Percentiles rank a stretch among this genome's conserved stretches.
These are phyloP conservation scores for Pangasius djambal DNA, from an alignment of 2,797 vertebrate genomes.

Conservation along the genomic window DNA sequence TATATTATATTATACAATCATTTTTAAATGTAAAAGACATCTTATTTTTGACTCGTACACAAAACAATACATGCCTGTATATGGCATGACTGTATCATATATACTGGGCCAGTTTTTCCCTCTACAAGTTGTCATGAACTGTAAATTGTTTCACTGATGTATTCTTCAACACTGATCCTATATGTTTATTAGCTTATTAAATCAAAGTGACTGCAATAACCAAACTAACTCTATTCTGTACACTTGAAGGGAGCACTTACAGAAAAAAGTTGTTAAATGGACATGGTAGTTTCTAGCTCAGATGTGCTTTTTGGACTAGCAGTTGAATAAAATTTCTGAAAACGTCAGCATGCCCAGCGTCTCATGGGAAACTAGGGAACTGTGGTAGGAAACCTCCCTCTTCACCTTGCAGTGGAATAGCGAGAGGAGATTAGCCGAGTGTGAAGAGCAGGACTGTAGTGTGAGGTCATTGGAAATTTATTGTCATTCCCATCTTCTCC, in stretches of 20 bases:
- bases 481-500: constrained; percentile 57
- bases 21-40: neutral
- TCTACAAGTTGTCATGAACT: neutral
- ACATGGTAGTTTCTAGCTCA: neutral
- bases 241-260: neutral
- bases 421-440: constrained; percentile 15
- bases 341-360: neutral
- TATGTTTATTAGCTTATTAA: neutral
- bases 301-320: neutral
- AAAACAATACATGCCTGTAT: neutral
- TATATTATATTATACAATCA: neutral
- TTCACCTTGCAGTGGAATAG: constrained; percentile 29
- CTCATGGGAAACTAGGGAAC: neutral
- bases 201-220: neutral
- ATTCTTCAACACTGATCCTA: neutral
- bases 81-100: neutral
- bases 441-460: constrained; percentile 37
- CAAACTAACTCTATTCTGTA: neutral
- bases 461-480: constrained; percentile 67
- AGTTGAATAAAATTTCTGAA: neutral
- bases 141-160: neutral
- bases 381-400: constrained; percentile 2
- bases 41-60: neutral
- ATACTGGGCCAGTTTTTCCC: neutral
- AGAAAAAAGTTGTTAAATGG: neutral